Evolutionary conservation across 1,140 invertebrate species (phyloP).

Genomic region (Bombus difficillimus): DNA sequence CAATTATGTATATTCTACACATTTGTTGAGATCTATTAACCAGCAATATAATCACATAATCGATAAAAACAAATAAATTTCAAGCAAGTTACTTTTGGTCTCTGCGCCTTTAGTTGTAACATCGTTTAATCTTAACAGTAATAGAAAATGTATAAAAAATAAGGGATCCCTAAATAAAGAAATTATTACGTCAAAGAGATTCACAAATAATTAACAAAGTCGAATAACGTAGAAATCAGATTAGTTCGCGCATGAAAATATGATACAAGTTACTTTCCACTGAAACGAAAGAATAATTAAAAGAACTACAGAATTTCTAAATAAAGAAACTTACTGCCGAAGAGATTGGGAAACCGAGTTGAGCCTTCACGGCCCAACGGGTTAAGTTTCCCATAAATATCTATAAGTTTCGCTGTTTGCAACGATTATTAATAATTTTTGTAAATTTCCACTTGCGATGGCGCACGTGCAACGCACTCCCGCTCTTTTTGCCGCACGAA

Average conservation of each 20-base stretch:
- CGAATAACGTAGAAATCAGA: not conserved
- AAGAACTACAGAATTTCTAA: not conserved
- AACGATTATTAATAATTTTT: conserved; percentile 2
- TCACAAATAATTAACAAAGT: not conserved
- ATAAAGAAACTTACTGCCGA: not conserved
- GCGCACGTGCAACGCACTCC: conserved; percentile 5
- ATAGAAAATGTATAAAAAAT: no score
- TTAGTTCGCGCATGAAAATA: not conserved
- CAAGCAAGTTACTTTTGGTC: no score
- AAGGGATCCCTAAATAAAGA: not conserved
- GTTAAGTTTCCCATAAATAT: not conserved
- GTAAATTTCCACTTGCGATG: not conserved
- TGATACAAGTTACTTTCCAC: not conserved
- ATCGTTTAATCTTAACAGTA: no score
- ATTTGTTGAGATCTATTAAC: no score
- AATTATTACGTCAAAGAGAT: not conserved
- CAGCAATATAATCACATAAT: no score
- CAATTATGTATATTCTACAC: no score
- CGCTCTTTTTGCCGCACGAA: not conserved
- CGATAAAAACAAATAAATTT: no score
- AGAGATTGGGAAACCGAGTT: not conserved
- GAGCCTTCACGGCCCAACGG: not conserved
- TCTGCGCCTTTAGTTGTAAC: no score
- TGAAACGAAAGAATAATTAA: not conserved
- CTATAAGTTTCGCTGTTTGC: no score